Base-by-base conservation (phyloP, 1,140 invertebrate genomes). In the Cheumatopsyche charites region DNA sequence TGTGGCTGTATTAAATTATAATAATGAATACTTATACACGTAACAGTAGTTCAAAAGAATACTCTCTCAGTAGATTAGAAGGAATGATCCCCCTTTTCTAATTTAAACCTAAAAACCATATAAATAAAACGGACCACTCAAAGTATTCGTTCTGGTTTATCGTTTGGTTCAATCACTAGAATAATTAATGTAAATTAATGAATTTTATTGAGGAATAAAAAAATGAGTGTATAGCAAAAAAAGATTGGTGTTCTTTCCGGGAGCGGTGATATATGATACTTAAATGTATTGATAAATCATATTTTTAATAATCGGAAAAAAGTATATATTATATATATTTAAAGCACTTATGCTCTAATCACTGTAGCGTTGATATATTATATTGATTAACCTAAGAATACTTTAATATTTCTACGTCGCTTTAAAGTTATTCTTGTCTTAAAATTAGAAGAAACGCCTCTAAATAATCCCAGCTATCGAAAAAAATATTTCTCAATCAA, bases 1-100 rank as follows among this genome's bases (percentile, higher is more conserved):
- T 69, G 74, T 75, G 74, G 74, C 74, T 75, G 74, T 75, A 73
- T 75, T 72, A 72, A 55, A 47, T 70, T 21, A 21, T 17, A 58
- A 61, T 75, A 75, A 58, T 63, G 62, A 71, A 67, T 68, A 23
- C 21, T 67, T 15, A 49, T 47, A 58, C 21, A 26, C 21, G 55
- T 58, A 58, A 25, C 19, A 58, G 23, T 25, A 58, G 17, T 23
- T 21, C 23, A 47, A 58, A 58, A 21, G 42, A 19, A 43, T 12
- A 43, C 47, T 47, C 63, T 66, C 43, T 66, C 63, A 47, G 15
- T 47, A 42, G 26, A 42, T n/a, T 47, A 66, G 43, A 19, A 12
- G 15, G 0, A 43, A 66, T 52, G 15, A 17, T 9, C 1, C 15
- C 19, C 6, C 15, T 43, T 65, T 65, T 65, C 15, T 65, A n/a